phyloP scores from a whole-genome alignment of 2,888 invertebrate species.

The Cyaniris semiargus region DNA sequence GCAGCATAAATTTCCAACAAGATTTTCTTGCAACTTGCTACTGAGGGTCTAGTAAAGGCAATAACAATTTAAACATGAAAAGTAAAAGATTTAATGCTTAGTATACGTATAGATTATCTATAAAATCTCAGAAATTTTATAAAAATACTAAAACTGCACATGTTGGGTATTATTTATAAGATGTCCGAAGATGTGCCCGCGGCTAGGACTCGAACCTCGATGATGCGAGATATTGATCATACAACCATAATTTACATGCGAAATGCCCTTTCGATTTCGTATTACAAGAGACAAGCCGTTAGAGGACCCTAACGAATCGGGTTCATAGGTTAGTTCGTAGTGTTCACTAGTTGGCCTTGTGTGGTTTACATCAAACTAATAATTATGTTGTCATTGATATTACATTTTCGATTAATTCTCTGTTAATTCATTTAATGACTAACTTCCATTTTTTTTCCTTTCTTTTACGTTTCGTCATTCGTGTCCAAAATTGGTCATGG shows the following conservation, averaged over 20 bases:
- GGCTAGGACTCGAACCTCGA: conserved; percentile 63
- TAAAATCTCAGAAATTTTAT: not conserved
- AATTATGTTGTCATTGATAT: conserved; percentile 6
- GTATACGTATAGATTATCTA: not conserved
- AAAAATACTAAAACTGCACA: not conserved
- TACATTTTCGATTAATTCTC: not conserved
- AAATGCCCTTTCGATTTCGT: conserved; percentile 32
- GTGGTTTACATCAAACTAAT: conserved; percentile 2
- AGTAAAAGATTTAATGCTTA: not conserved
- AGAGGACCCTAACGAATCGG: conserved; percentile 23
- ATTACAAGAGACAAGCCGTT: conserved; percentile 23
- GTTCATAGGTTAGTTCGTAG: conserved; percentile 25
- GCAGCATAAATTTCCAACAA: conserved; percentile 7
- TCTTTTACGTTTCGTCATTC: not conserved
- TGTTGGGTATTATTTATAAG: not conserved
- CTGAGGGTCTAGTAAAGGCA: not conserved
- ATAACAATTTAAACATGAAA: not conserved
- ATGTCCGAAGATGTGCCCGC: conserved; percentile 59
- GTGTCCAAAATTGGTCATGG: conserved; percentile 1
- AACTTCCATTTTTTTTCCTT: not conserved
- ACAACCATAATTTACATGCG: conserved; percentile 60
- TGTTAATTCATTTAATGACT: not conserved
- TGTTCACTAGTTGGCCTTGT: conserved; percentile 31
- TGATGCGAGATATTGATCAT: conserved; percentile 65
- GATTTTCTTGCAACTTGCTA: conserved; percentile 38